phyloP scores from a whole-genome alignment of 2,797 vertebrate species.

The Trachurus trachurus region DNA sequence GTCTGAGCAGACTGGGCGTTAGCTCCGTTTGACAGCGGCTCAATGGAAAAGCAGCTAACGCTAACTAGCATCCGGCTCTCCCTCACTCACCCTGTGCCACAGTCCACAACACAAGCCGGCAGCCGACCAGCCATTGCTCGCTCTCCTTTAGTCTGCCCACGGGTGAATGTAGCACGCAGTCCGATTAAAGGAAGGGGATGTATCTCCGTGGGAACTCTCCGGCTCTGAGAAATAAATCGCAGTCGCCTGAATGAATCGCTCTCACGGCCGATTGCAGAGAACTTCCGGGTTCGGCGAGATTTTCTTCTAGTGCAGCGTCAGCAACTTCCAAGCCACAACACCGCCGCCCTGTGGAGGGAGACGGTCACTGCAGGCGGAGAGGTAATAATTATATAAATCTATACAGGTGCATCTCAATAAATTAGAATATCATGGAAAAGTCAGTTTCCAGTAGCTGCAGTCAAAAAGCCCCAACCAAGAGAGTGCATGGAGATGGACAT shows the following conservation, averaged over 20 bases:
- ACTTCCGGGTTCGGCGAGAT: slow-evolving; percentile 72
- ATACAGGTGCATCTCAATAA: no score
- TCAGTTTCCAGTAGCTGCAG: no score
- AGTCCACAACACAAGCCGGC: slow-evolving; percentile 94
- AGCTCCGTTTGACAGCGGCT: slow-evolving; percentile 73
- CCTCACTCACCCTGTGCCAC: slow-evolving; percentile 87
- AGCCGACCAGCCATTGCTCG: slow-evolving; percentile 83
- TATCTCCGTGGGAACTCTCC: background rate
- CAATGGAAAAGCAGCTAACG: slow-evolving; percentile 61
- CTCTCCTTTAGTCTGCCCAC: slow-evolving; percentile 29
- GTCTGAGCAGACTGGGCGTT: slow-evolving; percentile 68
- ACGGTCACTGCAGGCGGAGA: background rate
- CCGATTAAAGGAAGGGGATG: slow-evolving; percentile 4
- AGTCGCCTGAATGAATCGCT: slow-evolving; percentile 60
- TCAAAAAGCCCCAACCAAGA: no score
- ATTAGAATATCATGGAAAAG: no score
- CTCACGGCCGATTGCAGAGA: slow-evolving; percentile 29
- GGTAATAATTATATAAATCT: background rate
- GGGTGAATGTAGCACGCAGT: background rate
- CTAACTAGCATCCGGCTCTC: slow-evolving; percentile 42
- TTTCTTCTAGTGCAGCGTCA: slow-evolving; percentile 60
- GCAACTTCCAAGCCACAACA: background rate
- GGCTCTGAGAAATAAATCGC: background rate
- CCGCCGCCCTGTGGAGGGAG: background rate
- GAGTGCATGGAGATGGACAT: no score